Conservation (phyloP, 2,113 vertebrate genomes). For the Haemorhous mexicanus region DNA sequence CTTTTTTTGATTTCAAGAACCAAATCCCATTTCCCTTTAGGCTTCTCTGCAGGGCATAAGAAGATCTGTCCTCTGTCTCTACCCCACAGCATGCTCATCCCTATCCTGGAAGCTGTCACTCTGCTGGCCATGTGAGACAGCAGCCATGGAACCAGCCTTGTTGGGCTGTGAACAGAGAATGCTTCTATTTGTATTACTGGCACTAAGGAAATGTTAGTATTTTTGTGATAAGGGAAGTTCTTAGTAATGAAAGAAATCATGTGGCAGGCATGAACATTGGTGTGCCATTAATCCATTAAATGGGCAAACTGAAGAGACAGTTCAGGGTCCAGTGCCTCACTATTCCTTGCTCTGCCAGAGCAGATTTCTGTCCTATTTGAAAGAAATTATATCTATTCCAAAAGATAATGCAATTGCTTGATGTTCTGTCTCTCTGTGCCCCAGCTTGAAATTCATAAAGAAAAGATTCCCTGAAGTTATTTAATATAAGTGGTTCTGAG, state of each 20-base stretch:
- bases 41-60: background rate
- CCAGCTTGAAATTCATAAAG: conserved; percentile 32
- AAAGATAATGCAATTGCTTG: conserved; percentile 11
- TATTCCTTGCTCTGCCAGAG: background rate
- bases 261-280: background rate
- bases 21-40: conserved; percentile 38
- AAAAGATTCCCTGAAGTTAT: conserved; percentile 29
- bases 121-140: background rate
- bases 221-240: background rate
- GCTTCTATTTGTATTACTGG: background rate
- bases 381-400: background rate
- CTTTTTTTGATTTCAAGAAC: background rate
- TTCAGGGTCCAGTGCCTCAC: background rate
- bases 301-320: background rate
- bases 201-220: background rate
- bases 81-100: background rate
- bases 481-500: background rate
- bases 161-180: background rate
- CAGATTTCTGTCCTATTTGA: background rate
- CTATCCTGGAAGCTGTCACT: background rate
- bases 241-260: background rate
- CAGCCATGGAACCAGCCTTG: background rate
- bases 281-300: conserved; percentile 14
- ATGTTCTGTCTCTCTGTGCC: background rate
- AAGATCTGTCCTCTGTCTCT: background rate